Base-by-base conservation (phyloP, 2,888 invertebrate species). In the Pterostichus madidus region DNA sequence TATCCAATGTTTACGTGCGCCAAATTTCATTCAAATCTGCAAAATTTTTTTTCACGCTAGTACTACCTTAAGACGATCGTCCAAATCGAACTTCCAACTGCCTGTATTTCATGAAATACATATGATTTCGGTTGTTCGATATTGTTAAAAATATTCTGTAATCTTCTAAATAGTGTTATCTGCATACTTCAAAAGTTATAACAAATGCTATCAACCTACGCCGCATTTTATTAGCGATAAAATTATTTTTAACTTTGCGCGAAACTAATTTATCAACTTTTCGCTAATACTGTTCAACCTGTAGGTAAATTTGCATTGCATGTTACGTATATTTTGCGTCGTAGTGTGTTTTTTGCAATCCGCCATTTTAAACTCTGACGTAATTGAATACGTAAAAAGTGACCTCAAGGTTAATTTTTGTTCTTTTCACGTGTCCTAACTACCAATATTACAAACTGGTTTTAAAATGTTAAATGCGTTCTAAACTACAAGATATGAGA, bases 381-480 rank as follows among this genome's bases (percentile, higher is more conserved):
- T 80, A 68, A 80, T 68, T 73, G 11, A 24, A 35, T 32, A 68
- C 80, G 68, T 80, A 80, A 80, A 80, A 80, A 80, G 80, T 80
- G 68, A 80, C 15, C 80, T 39, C 80, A 64, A 80, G 68, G 80
- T 64, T 80, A 52, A 61, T 52, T 68, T 68, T 52, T 68, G 61
- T 61, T 80, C 49, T 80, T 68, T 80, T 80, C 80, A 68, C 80
- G 80, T 80, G 80, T 80, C 80, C 80, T 68, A 68, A 35, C 46
- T 78, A 76, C 53, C 32, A 76, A 76, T 24, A 1, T 24, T 24
- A 24, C 24, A 24, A 24, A 68, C 68, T 44, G 68, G 68, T 68
- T 56, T 64, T 68, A 39, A 39, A 68, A 35, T 76, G 32, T 52
- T 31, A 75, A 75, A 31, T 32, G 64, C 64, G 35, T n/a, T 3